Base-by-base conservation (phyloP, 37 sponge, comb jelly and placozoan genomes). In the Spongilla lacustris region DNA sequence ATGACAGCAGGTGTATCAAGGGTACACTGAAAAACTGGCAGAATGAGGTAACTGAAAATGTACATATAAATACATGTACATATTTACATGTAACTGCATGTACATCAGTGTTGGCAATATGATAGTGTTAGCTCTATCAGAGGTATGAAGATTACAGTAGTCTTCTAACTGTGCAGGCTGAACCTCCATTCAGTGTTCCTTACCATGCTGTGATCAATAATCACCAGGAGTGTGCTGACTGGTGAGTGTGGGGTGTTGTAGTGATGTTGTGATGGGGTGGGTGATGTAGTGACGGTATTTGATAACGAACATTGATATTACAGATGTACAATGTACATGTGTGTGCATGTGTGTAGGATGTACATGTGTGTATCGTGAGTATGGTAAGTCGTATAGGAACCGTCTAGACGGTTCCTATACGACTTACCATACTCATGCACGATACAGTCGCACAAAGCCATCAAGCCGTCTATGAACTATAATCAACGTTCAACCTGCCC, bases 141-240 rank as follows among this genome's bases (percentile, higher is more conserved):
- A n/a, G n/a, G n/a, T n/a, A n/a, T n/a, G n/a, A 73, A 73, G 32
- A 27, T 26, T 68, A 31, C 19, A 2, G 32, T 35, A 36, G 23
- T 8, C 8, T 21, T 34, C 69, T 81, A n/a, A n/a, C n/a, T n/a
- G n/a, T 30, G 24, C 41, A 31, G 34, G 81, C 30, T 27, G 11
- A 29, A 10, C 27, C 67, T 24, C 25, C 37, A 3, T 1, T 80
- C 12, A 82, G 86, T 23, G 75, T 90, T 27, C 31, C 79, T 0
- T 90, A 69, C 68, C 13, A 85, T 2, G 38, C 87, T 35, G 32
- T 91, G 14, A 26, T 68, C 25, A 73, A 86, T 46, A 24, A 86
- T 21, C 83, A 83, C 26, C 36, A 86, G 24, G 33, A 75, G 13
- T 81, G 87, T 66, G 86, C 91, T 24, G 26, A 82, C 36, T 91